Conservation (phyloP, 2,797 vertebrate species). For the Limosa lapponica region DNA sequence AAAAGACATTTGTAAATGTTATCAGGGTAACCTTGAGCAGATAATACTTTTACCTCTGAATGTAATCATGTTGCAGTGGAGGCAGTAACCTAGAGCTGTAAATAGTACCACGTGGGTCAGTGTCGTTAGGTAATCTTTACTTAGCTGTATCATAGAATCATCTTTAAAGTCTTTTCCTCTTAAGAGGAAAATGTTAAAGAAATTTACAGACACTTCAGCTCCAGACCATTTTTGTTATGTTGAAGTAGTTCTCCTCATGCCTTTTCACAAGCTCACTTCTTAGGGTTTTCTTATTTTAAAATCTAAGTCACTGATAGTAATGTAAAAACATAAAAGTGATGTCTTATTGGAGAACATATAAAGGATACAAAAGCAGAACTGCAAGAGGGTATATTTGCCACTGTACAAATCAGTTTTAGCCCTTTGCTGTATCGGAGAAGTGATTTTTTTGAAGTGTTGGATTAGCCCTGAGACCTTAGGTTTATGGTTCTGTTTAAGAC, state of each 20-base stretch:
- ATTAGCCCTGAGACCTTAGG: background rate
- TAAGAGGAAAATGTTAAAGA: background rate
- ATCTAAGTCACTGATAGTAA: background rate
- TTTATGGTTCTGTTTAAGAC: background rate
- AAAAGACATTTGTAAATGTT: background rate
- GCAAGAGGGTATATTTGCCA: background rate
- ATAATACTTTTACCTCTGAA: background rate
- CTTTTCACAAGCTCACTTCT: background rate
- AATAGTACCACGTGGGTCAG: background rate
- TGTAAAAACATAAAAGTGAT: background rate
- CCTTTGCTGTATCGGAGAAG: background rate
- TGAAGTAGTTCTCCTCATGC: background rate
- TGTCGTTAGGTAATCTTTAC: background rate
- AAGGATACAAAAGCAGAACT: background rate
- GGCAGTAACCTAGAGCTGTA: background rate
- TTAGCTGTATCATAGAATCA: background rate
- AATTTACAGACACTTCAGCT: background rate
- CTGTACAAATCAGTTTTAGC: background rate
- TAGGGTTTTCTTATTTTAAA: background rate
- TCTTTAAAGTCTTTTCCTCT: background rate
- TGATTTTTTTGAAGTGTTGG: background rate
- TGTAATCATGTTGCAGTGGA: background rate
- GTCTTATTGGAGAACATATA: background rate
- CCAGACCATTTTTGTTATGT: background rate
- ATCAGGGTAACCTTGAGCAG: background rate